phyloP scores from a whole-genome alignment of 2,888 invertebrate species.

The Dysmachus trigonus region DNA sequence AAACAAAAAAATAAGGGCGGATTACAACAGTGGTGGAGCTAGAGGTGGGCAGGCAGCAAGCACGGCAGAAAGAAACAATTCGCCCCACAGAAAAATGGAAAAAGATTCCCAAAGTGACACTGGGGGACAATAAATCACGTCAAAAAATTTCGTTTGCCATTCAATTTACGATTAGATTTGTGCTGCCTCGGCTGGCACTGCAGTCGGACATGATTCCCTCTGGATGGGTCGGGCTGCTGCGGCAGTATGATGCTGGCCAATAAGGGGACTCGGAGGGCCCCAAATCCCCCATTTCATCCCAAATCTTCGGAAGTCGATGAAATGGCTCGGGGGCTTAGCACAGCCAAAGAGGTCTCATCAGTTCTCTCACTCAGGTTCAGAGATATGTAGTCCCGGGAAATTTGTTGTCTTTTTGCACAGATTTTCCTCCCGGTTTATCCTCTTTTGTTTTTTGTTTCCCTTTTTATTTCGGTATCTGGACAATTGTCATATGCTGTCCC shows the following conservation, averaged over 20 bases:
- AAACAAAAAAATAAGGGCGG: not conserved
- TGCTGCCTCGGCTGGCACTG: constrained; percentile 14
- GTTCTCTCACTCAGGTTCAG: not conserved
- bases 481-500: not conserved
- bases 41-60: not conserved
- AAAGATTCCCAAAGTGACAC: constrained; percentile 36
- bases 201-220: not conserved
- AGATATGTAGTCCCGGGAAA: not conserved
- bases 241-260: not conserved
- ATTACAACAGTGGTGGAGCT: not conserved
- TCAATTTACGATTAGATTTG: constrained; percentile 44
- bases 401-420: not conserved
- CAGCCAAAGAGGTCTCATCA: not conserved
- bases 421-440: not conserved
- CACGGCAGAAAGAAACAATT: constrained; percentile 9
- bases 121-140: constrained; percentile 44
- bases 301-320: constrained; percentile 2
- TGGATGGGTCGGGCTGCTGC: not conserved
- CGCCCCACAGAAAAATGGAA: constrained; percentile 34
- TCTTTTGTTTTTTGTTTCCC: not conserved
- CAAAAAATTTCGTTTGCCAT: constrained; percentile 44
- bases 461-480: not conserved
- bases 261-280: not conserved
- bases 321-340: not conserved
- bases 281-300: not conserved